phyloP scores from a whole-genome alignment of 2,888 invertebrate genomes.

The Oasisia sp. region DNA sequence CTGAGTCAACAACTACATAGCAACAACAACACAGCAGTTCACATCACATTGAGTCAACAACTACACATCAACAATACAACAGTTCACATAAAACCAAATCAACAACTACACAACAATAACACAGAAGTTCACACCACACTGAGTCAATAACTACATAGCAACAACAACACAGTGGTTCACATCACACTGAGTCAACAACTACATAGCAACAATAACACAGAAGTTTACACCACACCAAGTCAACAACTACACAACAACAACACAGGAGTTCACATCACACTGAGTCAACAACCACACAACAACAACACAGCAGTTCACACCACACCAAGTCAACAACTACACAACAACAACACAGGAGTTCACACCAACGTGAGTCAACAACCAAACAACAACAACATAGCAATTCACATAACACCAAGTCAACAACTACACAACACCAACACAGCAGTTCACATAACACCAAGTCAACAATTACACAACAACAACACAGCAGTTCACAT shows the following conservation, averaged over 20 bases:
- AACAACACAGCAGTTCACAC: background rate
- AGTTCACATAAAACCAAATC: no score
- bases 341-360: no score
- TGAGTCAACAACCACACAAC: conserved; percentile 31
- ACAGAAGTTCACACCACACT: background rate
- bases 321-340: no score
- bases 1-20: background rate
- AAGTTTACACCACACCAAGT: background rate
- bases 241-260: background rate
- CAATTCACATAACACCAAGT: no score
- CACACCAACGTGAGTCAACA: background rate
- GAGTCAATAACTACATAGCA: no score
- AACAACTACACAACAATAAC: conserved; percentile 32
- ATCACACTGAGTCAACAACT: background rate
- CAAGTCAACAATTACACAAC: no score
- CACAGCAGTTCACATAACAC: no score
- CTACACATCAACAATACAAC: background rate
- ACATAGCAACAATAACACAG: background rate
- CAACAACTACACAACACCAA: no score
- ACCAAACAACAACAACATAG: background rate
- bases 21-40: background rate
- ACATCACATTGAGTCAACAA: background rate
- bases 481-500: no score
- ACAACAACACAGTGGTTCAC: no score
- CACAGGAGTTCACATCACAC: background rate